Percentiles rank a stretch among this genome's conserved stretches.
Evolutionary conservation across 2,113 vertebrate species (phyloP).

Genomic region (Spheniscus mendiculus): DNA sequence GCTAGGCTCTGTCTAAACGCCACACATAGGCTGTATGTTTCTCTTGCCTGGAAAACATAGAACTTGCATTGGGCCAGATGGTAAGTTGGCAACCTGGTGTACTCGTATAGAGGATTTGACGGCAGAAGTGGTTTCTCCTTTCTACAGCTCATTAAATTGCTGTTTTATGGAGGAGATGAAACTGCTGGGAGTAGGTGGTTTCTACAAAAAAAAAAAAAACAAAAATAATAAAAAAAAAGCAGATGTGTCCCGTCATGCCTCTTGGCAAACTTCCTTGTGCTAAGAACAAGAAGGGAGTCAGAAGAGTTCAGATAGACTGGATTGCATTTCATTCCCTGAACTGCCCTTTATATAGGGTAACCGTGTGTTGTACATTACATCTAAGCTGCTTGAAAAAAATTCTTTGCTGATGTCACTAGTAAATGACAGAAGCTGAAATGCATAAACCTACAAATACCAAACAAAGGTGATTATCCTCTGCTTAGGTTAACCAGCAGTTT

Average conservation of each 20-base stretch:
- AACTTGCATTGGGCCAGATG: background rate
- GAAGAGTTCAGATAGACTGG: background rate
- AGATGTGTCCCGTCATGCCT: background rate
- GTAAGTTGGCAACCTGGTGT: background rate
- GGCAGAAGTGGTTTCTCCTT: background rate
- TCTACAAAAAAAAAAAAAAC: background rate
- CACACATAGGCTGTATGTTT: background rate
- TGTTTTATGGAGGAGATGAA: background rate
- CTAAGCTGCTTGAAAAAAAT: background rate
- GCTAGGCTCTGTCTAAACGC: background rate
- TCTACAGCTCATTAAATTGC: background rate
- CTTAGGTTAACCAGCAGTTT: background rate
- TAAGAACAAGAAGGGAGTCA: background rate
- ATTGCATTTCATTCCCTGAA: background rate
- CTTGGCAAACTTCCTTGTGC: background rate
- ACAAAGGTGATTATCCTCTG: background rate
- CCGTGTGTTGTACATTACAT: background rate
- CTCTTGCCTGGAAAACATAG: background rate
- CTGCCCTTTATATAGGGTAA: background rate
- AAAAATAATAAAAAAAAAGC: no score
- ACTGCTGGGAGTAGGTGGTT: background rate
- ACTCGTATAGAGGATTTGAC: background rate
- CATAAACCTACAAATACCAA: background rate
- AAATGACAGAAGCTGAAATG: background rate
- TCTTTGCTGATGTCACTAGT: background rate